Conservation (phyloP, 2,888 invertebrate species). For the Plagodis pulveraria region DNA sequence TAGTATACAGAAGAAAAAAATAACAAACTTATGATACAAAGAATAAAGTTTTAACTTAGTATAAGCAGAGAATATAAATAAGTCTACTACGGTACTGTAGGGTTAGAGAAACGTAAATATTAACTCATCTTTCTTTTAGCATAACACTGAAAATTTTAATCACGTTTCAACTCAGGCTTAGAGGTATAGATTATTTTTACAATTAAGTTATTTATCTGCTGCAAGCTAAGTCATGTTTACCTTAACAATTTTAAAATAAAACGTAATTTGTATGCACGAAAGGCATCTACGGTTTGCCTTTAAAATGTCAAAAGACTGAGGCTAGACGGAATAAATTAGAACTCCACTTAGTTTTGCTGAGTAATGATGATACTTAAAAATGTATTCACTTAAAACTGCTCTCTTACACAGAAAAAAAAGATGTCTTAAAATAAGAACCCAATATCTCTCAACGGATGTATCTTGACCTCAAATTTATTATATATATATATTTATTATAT, state of each 20-base stretch:
- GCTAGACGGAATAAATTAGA: constrained; percentile 16
- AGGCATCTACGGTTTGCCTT: constrained; percentile 13
- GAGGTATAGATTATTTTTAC: constrained; percentile 11
- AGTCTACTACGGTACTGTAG: too few species aligned
- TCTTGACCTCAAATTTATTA: too few species aligned
- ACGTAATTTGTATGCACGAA: constrained; percentile 26
- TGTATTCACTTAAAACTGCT: too few species aligned
- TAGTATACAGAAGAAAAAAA: too few species aligned
- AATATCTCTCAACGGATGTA: too few species aligned
- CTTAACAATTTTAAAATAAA: constrained; percentile 24
- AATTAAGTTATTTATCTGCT: constrained; percentile 20
- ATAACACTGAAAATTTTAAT: background rate
- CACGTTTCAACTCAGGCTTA: constrained; percentile 18
- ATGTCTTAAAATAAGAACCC: background rate
- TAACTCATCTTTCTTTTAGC: too few species aligned
- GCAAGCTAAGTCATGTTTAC: constrained; percentile 14
- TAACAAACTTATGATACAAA: too few species aligned
- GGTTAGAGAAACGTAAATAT: too few species aligned
- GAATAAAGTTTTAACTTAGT: too few species aligned
- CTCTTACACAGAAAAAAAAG: too few species aligned
- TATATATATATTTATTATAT: too few species aligned
- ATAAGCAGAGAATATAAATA: too few species aligned
- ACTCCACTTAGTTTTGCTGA: constrained; percentile 10
- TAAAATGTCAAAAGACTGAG: constrained; percentile 20
- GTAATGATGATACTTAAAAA: constrained; percentile 6